Evolutionary conservation across 2,113 vertebrate species (phyloP).

Genomic region (Connochaetes taurinus): DNA sequence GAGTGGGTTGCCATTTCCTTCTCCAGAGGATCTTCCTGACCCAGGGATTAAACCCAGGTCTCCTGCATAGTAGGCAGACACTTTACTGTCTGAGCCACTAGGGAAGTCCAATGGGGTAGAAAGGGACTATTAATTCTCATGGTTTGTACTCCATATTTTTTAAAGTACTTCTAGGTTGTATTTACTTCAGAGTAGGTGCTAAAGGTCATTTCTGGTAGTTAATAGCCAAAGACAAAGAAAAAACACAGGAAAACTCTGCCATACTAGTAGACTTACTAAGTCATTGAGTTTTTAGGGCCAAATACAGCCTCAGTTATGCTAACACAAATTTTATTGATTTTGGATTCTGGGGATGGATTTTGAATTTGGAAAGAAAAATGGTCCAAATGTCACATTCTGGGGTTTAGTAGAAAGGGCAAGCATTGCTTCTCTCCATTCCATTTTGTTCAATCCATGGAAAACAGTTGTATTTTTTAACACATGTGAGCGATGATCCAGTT

Average conservation of each 20-base stretch:
- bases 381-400: background rate
- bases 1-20: too few relatives aligned
- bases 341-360: conserved; percentile 33
- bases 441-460: conserved; percentile 23
- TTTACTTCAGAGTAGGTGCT: background rate
- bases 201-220: background rate
- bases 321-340: conserved; percentile 49
- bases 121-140: background rate
- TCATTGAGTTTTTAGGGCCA: conserved; percentile 33
- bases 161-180: background rate
- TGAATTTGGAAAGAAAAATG: conserved; percentile 49
- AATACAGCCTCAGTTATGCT: conserved; percentile 33
- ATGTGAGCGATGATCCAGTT: conserved; percentile 24
- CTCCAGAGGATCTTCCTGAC: too few relatives aligned
- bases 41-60: too few relatives aligned
- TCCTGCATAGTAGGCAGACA: too few relatives aligned
- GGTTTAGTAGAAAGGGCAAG: conserved; percentile 46
- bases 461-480: background rate
- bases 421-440: conserved; percentile 31
- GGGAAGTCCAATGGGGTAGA: background rate
- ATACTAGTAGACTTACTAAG: background rate
- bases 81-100: too few relatives aligned
- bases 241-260: background rate
- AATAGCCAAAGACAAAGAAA: background rate
- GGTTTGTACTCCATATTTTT: background rate